These are phyloP conservation scores for Cygnus buccinator DNA, from an alignment of 2,113 vertebrate genomes.

Conservation along the genomic window DNA sequence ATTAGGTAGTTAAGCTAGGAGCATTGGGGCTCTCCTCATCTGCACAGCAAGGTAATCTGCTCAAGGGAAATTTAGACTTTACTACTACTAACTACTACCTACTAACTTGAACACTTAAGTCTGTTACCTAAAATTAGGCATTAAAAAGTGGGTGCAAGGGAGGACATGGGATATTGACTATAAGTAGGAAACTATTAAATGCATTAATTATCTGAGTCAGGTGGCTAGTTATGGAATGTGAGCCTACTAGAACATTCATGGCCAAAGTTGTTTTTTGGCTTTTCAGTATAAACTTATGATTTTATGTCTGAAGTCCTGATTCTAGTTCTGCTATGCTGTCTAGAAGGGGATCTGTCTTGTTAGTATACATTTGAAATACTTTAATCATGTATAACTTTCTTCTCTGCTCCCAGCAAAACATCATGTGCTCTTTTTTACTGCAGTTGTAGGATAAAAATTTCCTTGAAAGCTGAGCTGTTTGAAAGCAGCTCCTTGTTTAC, in stretches of 20 bases:
- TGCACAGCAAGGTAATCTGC: not conserved
- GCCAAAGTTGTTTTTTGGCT: not conserved
- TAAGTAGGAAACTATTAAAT: not conserved
- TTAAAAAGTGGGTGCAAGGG: not conserved
- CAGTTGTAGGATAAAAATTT: not conserved
- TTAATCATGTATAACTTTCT: not conserved
- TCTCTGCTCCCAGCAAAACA: not conserved
- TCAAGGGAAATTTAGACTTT: not conserved
- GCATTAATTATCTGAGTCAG: not conserved
- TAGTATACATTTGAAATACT: not conserved
- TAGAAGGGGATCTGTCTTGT: not conserved
- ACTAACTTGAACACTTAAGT: not conserved
- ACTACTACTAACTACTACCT: no score
- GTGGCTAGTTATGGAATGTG: not conserved
- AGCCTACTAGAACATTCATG: not conserved
- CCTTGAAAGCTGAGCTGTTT: constrained; percentile 7
- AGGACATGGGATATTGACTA: not conserved
- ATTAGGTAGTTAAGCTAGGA: not conserved
- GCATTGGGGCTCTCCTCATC: not conserved
- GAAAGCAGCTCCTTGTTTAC: not conserved
- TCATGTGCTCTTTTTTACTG: not conserved
- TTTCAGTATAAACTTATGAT: not conserved
- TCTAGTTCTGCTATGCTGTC: not conserved
- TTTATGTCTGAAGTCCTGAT: not conserved
- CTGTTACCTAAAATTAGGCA: not conserved